Evolutionary conservation across 2,797 vertebrate genomes (phyloP).

Genomic region (Furcifer pardalis): DNA sequence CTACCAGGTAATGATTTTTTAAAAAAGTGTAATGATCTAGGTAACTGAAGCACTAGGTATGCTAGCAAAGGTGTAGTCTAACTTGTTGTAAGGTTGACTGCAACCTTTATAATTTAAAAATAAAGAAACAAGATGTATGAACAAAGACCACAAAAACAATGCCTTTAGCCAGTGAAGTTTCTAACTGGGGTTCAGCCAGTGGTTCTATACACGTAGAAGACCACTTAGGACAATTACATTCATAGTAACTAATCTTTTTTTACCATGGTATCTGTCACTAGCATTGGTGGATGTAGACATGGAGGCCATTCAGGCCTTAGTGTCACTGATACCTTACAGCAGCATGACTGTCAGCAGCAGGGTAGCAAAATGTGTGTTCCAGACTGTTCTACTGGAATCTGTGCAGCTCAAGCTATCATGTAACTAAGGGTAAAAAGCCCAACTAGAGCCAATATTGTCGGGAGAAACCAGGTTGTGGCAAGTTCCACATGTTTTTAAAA

Average conservation of each 20-base stretch:
- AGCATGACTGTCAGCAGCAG: neutral
- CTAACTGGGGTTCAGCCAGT: neutral
- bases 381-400: neutral
- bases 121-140: neutral
- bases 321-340: neutral
- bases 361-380: neutral
- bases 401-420: neutral
- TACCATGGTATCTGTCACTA: neutral
- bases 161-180: neutral
- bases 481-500: neutral
- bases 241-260: too few relatives aligned
- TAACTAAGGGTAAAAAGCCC: too few relatives aligned
- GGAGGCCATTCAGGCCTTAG: neutral
- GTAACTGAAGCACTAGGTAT: neutral
- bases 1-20: conserved; percentile 85
- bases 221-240: neutral
- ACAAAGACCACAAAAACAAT: neutral
- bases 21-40: neutral
- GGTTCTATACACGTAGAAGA: neutral
- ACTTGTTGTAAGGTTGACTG: neutral
- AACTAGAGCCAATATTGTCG: too few relatives aligned
- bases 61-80: neutral
- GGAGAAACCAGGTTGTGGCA: neutral
- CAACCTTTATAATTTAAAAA: neutral
- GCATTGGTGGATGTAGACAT: neutral